A percentile compares a stretch with the other conserved stretches of the same genome.
phyloP scores from a whole-genome alignment of 2,113 vertebrate genomes.

The Crotalus horridus region DNA sequence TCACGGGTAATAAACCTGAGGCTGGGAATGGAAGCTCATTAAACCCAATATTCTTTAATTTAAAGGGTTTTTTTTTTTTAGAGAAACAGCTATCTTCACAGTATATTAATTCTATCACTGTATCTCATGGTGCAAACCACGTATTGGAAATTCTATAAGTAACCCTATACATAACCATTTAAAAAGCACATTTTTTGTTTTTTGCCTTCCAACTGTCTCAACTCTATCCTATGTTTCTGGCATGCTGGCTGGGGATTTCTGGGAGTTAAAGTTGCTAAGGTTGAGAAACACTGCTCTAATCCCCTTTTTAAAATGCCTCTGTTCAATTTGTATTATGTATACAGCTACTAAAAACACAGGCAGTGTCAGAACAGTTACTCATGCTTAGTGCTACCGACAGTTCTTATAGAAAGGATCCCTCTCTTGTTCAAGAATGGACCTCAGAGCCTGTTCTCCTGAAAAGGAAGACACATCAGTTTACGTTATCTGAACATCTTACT shows the following conservation, averaged over 20 bases:
- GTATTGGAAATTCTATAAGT: background rate
- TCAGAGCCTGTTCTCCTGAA: background rate
- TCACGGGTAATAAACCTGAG: background rate
- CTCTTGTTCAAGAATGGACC: background rate
- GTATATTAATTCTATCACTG: background rate
- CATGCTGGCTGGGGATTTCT: background rate
- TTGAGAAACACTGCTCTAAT: background rate
- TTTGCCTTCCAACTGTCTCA: background rate
- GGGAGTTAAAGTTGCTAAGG: background rate
- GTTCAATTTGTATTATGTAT: background rate
- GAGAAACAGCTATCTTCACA: background rate
- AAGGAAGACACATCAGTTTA: background rate
- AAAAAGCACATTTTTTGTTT: background rate
- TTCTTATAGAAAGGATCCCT: background rate
- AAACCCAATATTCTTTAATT: background rate
- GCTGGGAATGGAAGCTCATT: background rate
- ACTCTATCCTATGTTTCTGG: background rate
- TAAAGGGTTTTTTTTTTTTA: background rate
- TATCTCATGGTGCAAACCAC: background rate
- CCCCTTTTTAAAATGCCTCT: background rate
- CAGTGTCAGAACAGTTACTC: background rate
- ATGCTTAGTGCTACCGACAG: background rate
- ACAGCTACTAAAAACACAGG: background rate
- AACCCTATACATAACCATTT: background rate
- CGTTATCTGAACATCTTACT: background rate